Base-by-base conservation (phyloP, 2,888 invertebrate genomes). In the Rhagophthalmus giganteus region DNA sequence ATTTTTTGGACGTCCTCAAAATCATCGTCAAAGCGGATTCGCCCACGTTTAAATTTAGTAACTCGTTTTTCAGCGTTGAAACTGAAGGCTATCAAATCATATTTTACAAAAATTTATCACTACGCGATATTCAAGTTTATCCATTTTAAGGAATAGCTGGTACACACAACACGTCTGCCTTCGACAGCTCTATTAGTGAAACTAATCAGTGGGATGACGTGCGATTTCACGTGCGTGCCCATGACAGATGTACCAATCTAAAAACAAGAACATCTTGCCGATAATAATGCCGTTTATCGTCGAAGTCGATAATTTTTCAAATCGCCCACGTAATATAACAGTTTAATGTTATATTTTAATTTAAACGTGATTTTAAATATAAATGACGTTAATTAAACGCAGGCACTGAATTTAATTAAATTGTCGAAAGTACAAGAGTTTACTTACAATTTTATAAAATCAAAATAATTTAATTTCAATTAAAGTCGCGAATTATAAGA, bases 111-210 rank as follows among this genome's bases (percentile, higher is more conserved):
- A 4, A 8, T 28, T 6, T 28, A 28, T 6, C n/a, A 28, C 28
- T 28, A 10, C 31, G 12, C 31, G 5, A 11, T 13, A 13, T 31
- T 34, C 13, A 27, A 40, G 14, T 49, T 39, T 11, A 35, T 55
- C 5, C 47, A 31, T 40, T 32, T 42, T 20, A 12, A 34, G 15
- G 27, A 27, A 27, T 27, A n/a, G n/a, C n/a, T n/a, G n/a, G n/a
- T n/a, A n/a, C n/a, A 9, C 27, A 27, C 27, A 27, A 20, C 20
- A 20, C 20, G 20, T 20, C 20, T 20, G 20, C 4, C 7, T 20
- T 20, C 7, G 7, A 20, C 20, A 20, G 7, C 3, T 20, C 20
- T 20, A 5, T 20, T 5, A 20, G 20, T 7, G 7, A 20, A 20
- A 20, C 20, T 20, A 20, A 20, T 20, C 7, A 3, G 7, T 3